Evolutionary conservation across 1,140 invertebrate genomes (phyloP).

Genomic region (Druon quercuslanigerum): DNA sequence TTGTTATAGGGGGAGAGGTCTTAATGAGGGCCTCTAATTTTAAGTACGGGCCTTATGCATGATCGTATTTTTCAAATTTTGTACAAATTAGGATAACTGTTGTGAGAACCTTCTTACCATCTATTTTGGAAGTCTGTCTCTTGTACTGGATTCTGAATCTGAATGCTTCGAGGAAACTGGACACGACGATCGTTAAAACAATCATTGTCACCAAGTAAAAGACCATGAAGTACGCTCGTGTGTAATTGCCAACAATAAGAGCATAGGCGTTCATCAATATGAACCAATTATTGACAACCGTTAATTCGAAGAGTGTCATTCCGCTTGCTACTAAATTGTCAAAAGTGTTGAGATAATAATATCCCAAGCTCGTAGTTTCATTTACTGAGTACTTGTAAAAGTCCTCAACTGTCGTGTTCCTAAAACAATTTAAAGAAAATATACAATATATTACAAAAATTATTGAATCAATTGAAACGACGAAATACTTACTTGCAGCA

Average conservation of each 20-base stretch:
- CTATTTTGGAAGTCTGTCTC: slow-evolving; percentile 86
- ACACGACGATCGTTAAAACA: slow-evolving; percentile 92
- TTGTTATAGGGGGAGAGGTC: too few species aligned
- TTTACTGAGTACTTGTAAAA: slow-evolving; percentile 86
- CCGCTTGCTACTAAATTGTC: slow-evolving; percentile 83
- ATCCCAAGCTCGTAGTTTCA: slow-evolving; percentile 82
- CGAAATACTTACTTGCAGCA: slow-evolving; percentile 86
- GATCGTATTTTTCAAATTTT: too few species aligned
- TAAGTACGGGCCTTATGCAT: too few species aligned
- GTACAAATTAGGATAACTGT: too few species aligned
- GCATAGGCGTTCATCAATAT: slow-evolving; percentile 95
- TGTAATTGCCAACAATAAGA: slow-evolving; percentile 80
- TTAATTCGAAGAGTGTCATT: slow-evolving; percentile 93
- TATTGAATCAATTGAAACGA: slow-evolving; percentile 26
- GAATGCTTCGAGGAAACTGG: slow-evolving; percentile 93
- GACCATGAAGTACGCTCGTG: slow-evolving; percentile 90
- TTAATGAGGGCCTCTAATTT: too few species aligned
- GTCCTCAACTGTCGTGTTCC: slow-evolving; percentile 89
- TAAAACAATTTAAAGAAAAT: slow-evolving; percentile 65
- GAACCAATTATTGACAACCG: slow-evolving; percentile 94
- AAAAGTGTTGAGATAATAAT: slow-evolving; percentile 94
- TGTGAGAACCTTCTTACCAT: slow-evolving; percentile 77
- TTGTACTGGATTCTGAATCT: slow-evolving; percentile 93
- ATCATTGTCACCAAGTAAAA: slow-evolving; percentile 95
- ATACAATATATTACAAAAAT: slow-evolving; percentile 32